Percentiles rank a stretch among this genome's conserved stretches.
phyloP scores from a whole-genome alignment of 2,113 vertebrate species.

The Actenoides hombroni region DNA sequence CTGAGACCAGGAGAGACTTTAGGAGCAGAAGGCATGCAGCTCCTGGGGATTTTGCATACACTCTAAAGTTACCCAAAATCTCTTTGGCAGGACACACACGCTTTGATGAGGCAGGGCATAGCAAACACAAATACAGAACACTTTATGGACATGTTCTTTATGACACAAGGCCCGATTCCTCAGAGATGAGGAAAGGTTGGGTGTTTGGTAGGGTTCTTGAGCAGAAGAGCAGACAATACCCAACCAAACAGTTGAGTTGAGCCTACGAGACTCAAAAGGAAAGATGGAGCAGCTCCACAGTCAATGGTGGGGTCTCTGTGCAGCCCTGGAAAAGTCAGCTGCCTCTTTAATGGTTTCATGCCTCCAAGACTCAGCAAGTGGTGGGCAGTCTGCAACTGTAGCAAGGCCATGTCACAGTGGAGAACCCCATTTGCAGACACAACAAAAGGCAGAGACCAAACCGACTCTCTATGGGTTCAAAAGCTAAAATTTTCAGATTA shows the following conservation, averaged over 20 bases:
- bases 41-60: background rate
- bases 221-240: background rate
- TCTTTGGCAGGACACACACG: background rate
- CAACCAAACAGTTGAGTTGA: background rate
- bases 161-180: background rate
- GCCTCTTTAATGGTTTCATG: background rate
- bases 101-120: background rate
- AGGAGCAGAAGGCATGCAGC: background rate
- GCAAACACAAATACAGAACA: background rate
- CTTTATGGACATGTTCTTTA: background rate
- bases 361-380: fast-evolving
- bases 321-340: background rate
- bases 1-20: background rate
- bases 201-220: background rate
- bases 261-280: background rate
- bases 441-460: background rate
- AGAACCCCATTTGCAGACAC: background rate
- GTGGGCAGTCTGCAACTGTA: background rate
- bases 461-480: background rate
- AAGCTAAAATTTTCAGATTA: background rate
- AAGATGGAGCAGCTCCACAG: background rate
- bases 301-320: background rate
- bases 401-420: background rate
- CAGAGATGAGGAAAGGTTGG: background rate
- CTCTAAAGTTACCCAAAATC: background rate